Conservation (phyloP, 2,888 invertebrate species). For the Anarsia innoxiella region DNA sequence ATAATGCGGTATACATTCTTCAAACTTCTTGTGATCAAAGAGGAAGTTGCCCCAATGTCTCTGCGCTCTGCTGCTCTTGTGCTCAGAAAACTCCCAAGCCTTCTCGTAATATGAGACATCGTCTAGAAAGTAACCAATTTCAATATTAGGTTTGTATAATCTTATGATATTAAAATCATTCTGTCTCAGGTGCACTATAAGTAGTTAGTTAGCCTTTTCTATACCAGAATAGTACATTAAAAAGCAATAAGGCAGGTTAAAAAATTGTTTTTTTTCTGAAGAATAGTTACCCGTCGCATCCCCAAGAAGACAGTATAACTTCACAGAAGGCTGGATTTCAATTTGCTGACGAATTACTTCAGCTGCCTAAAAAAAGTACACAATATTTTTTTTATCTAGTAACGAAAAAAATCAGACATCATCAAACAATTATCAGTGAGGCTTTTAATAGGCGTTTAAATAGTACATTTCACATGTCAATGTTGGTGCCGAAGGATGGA, state of each 20-base stretch:
- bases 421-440: neutral
- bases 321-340: constrained; percentile 85
- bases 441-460: no score
- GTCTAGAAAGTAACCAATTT: constrained; percentile 70
- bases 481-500: no score
- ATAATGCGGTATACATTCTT: constrained; percentile 86
- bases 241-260: no score
- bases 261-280: no score
- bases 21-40: constrained; percentile 84
- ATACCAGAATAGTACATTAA: no score
- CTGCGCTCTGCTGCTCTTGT: constrained; percentile 88
- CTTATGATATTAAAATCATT: no score
- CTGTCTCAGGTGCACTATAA: neutral
- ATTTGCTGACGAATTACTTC: constrained; percentile 89
- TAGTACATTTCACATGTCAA: no score
- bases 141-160: no score
- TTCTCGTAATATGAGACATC: constrained; percentile 87
- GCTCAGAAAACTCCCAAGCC: constrained; percentile 92
- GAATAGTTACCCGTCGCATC: constrained; percentile 78
- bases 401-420: no score
- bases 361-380: constrained; percentile 84
- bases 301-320: constrained; percentile 93
- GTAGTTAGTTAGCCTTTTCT: no score
- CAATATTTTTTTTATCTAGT: no score
- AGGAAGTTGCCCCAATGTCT: constrained; percentile 90